These are phyloP conservation scores for Tachyglossus aculeatus DNA, from an alignment of 2,797 vertebrate species.

Conservation along the genomic window DNA sequence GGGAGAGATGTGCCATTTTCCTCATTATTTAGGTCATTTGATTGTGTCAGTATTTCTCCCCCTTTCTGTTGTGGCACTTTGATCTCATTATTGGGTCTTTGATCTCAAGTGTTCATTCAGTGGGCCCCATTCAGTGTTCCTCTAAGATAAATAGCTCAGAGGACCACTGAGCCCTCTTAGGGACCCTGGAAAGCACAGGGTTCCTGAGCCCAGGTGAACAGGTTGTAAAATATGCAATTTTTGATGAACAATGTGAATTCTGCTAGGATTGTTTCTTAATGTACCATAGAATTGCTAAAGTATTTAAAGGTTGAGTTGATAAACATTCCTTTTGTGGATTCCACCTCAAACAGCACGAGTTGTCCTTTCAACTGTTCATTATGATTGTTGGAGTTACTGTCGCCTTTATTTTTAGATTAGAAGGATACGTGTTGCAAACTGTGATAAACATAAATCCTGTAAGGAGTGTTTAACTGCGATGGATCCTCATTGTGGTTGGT, in stretches of 20 bases:
- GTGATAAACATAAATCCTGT: constrained; percentile 67
- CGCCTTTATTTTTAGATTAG: constrained; percentile 73
- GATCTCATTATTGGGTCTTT: no score
- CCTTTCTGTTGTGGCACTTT: constrained; percentile 13
- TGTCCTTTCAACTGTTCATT: constrained; percentile 1
- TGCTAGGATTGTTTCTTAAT: not conserved
- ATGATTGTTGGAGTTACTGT: constrained; percentile 29
- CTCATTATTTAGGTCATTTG: constrained; percentile 18
- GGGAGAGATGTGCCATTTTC: constrained; percentile 1
- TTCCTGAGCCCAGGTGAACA: not conserved
- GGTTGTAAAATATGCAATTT: no score
- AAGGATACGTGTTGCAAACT: constrained; percentile 77
- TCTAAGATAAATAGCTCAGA: no score
- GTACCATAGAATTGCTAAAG: not conserved
- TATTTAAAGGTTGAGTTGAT: constrained; percentile 23
- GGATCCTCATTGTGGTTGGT: constrained; percentile 82
- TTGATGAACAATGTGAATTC: no score
- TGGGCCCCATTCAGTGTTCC: no score
- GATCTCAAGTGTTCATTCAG: no score
- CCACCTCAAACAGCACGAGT: constrained; percentile 6
- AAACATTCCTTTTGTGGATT: not conserved
- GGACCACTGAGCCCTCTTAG: not conserved
- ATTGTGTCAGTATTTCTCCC: constrained; percentile 9
- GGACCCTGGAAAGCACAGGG: not conserved
- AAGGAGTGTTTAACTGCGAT: constrained; percentile 69